Evolutionary conservation across 2,113 vertebrate species (phyloP).

Genomic region (Theristicus caerulescens): DNA sequence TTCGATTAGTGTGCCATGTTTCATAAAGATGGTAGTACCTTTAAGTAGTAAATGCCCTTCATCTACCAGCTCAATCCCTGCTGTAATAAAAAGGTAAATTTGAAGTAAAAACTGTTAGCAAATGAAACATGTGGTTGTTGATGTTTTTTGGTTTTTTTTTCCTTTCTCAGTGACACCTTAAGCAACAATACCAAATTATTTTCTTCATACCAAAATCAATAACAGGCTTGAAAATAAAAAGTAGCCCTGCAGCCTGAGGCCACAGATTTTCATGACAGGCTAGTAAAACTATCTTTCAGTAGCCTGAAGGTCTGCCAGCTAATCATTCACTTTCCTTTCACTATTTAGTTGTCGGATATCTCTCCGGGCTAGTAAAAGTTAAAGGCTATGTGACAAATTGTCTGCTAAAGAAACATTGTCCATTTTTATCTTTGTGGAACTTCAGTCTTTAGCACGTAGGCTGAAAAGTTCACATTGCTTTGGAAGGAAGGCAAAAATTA

Average conservation of each 20-base stretch:
- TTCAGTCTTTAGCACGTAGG: neutral
- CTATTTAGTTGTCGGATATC: slow-evolving; percentile 60
- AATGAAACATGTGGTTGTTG: neutral
- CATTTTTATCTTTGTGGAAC: slow-evolving; percentile 32
- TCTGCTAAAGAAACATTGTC: slow-evolving; percentile 41
- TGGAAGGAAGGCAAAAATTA: neutral
- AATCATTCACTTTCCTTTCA: slow-evolving; percentile 70
- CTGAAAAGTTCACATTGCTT: neutral
- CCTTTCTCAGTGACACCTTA: slow-evolving; percentile 66
- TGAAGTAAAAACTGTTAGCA: slow-evolving; percentile 44
- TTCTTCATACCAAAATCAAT: slow-evolving; percentile 80
- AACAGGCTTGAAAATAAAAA: slow-evolving; percentile 76
- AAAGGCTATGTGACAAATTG: slow-evolving; percentile 68
- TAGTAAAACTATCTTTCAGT: slow-evolving; percentile 74
- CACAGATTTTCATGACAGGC: slow-evolving; percentile 76
- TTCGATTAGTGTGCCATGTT: slow-evolving; percentile 84
- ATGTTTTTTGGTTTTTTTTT: too few relatives aligned
- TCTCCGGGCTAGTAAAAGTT: slow-evolving; percentile 68
- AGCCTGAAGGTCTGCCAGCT: slow-evolving; percentile 63
- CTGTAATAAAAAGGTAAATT: slow-evolving; percentile 61
- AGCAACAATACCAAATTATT: slow-evolving; percentile 79
- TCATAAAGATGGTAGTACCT: slow-evolving; percentile 81
- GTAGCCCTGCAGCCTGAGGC: slow-evolving; percentile 69
- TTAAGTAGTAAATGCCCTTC: slow-evolving; percentile 69
- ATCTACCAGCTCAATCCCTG: slow-evolving; percentile 2